Evolutionary conservation across 2,113 vertebrate genomes (phyloP).

Genomic region (Mungos mungo): DNA sequence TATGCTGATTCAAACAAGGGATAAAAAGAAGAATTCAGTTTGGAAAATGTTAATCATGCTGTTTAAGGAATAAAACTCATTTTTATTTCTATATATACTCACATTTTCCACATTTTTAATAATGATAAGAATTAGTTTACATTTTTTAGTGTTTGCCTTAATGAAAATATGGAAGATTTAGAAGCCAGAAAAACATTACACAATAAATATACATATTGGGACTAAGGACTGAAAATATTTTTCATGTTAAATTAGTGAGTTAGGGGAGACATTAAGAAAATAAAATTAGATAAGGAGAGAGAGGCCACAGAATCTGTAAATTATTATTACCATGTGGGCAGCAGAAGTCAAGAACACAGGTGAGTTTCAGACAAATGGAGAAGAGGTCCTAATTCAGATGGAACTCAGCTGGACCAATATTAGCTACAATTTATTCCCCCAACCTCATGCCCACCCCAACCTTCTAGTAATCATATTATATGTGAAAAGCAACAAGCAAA

Average conservation of each 20-base stretch:
- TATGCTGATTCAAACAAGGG: background rate
- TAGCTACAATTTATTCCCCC: background rate
- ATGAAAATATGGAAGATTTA: background rate
- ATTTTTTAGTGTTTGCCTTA: background rate
- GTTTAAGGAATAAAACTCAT: background rate
- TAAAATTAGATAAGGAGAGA: background rate
- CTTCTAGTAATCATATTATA: background rate
- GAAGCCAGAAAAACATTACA: background rate
- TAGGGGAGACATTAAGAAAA: background rate
- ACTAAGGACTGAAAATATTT: background rate
- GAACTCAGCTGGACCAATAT: background rate
- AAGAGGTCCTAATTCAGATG: background rate
- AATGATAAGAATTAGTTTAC: background rate
- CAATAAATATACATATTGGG: background rate
- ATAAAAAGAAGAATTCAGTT: background rate
- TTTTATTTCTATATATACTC: background rate
- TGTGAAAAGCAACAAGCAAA: background rate
- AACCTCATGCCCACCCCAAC: accelerated
- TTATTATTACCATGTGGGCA: background rate
- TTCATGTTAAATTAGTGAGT: background rate
- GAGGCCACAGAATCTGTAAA: background rate
- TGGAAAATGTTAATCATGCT: background rate
- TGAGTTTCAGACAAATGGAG: background rate
- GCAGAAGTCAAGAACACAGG: background rate
- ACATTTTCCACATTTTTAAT: background rate